Conservation (phyloP, 2,888 invertebrate genomes). For the Prosopocoilus inquinatus region DNA sequence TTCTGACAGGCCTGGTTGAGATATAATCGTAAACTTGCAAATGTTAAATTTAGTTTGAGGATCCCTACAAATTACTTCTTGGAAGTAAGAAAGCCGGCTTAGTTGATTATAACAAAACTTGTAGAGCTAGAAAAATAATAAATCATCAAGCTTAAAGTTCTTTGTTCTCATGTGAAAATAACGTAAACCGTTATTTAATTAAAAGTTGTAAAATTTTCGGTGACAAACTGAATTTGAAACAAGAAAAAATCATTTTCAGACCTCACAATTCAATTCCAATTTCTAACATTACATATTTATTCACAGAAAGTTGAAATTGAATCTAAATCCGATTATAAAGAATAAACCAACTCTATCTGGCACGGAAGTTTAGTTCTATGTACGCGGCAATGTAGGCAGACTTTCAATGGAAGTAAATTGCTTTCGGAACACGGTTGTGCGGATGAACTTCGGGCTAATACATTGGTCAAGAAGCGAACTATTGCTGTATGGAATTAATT, state of each 20-base stretch:
- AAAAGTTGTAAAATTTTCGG: no score
- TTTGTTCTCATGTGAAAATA: no score
- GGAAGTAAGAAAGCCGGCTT: neutral
- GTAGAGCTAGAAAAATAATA: no score
- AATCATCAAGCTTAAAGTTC: no score
- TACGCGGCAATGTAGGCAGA: constrained; percentile 3
- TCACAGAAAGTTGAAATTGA: constrained; percentile 17
- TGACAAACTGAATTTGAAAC: neutral
- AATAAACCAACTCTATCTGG: constrained; percentile 13
- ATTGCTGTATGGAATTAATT: no score
- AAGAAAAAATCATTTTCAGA: neutral
- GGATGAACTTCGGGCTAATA: no score
- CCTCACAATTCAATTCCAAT: neutral
- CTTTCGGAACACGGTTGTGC: no score
- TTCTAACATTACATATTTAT: constrained; percentile 14
- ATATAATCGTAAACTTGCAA: constrained; percentile 23
- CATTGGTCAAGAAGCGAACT: no score
- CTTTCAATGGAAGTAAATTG: constrained; percentile 10
- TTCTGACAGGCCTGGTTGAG: constrained; percentile 19
- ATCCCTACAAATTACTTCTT: constrained; percentile 3
- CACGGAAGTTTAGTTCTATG: constrained; percentile 4
- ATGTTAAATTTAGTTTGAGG: constrained; percentile 23
- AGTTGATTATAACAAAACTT: no score
- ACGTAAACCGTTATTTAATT: no score
- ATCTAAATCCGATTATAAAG: constrained; percentile 19